Evolutionary conservation across 2,113 vertebrate genomes (phyloP).

Genomic region (Delphinus delphis): DNA sequence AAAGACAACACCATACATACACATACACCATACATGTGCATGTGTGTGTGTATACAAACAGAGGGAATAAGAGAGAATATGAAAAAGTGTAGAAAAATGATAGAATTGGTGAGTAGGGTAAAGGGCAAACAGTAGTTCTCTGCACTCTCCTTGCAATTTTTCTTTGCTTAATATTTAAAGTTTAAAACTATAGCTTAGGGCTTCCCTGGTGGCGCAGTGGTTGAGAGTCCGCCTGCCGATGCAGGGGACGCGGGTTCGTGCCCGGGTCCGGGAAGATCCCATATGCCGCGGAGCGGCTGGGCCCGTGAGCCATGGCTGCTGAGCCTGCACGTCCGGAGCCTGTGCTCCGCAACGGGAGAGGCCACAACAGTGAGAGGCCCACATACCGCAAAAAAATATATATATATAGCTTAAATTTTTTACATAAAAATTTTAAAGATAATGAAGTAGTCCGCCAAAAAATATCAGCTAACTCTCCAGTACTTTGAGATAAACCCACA

Average conservation of each 20-base stretch:
- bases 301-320: too few species aligned
- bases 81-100: background rate
- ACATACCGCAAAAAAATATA: too few species aligned
- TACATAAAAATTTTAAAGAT: background rate
- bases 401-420: background rate
- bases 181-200: background rate
- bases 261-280: accelerated
- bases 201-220: too few species aligned
- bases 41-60: background rate
- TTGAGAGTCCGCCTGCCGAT: too few species aligned
- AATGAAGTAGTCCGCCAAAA: background rate
- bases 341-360: too few species aligned
- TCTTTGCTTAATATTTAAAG: slow-evolving; percentile 35
- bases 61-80: background rate
- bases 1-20: background rate
- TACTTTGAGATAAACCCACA: background rate
- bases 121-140: background rate
- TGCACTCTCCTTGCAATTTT: background rate
- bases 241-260: too few species aligned
- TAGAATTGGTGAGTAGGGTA: background rate
- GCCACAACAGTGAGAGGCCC: too few species aligned
- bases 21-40: background rate
- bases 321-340: too few species aligned
- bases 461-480: background rate
- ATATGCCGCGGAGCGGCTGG: too few species aligned